These are phyloP conservation scores for Bergia puertoricense DNA, from an alignment of 92 coral and sea anemone genomes.

Conservation along the genomic window DNA sequence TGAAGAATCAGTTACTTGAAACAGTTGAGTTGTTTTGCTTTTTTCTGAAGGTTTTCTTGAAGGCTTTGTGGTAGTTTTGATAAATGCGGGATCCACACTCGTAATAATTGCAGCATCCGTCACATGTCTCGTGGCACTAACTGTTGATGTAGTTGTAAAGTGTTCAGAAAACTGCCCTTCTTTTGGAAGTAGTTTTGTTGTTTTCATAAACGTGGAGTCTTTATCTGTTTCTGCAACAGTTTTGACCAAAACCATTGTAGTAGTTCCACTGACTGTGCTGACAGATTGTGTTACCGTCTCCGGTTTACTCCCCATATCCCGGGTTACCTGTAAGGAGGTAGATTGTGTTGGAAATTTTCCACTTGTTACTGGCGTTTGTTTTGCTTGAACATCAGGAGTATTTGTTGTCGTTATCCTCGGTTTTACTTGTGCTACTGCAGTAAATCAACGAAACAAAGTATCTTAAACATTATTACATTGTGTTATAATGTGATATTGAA, in stretches of 20 bases:
- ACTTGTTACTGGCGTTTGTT: background rate
- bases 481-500: background rate
- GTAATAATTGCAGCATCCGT: background rate
- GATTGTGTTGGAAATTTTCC: background rate
- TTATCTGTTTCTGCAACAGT: background rate
- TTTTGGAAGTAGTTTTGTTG: background rate
- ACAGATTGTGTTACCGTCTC: background rate
- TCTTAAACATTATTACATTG: background rate
- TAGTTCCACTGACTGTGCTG: background rate
- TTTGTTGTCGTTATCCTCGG: constrained; percentile 2
- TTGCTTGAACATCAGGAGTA: background rate
- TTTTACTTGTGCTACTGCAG: background rate
- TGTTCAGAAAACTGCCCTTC: background rate
- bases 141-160: background rate
- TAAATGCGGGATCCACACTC: background rate
- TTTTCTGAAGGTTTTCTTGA: background rate
- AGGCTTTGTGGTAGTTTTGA: background rate
- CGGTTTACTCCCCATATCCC: background rate
- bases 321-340: background rate
- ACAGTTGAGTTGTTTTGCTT: background rate
- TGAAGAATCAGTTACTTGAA: background rate
- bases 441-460: background rate
- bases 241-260: background rate
- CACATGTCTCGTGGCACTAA: background rate
- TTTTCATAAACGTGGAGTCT: background rate